Conservation (phyloP, 1,140 invertebrate species). For the Camponotus pennsylvanicus region DNA sequence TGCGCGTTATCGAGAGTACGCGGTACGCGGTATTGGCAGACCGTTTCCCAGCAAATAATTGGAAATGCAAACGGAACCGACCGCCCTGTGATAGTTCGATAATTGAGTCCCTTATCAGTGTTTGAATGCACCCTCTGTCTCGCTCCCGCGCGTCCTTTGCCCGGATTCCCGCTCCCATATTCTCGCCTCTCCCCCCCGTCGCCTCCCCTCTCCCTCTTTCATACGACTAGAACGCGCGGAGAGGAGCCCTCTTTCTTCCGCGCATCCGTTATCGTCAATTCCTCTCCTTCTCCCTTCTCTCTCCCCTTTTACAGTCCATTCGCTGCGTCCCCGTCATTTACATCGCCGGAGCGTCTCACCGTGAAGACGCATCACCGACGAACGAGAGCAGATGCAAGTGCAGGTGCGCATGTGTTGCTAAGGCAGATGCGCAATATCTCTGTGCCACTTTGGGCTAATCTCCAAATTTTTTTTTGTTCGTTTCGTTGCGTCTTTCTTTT, state of each 20-base stretch:
- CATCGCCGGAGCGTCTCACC: neutral
- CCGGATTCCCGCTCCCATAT: constrained; percentile 1
- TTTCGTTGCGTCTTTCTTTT: neutral
- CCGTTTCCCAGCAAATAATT: constrained; percentile 86
- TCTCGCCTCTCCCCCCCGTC: neutral
- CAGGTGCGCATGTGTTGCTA: constrained; percentile 51
- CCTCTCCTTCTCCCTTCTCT: neutral
- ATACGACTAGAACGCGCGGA: neutral
- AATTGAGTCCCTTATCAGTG: constrained; percentile 86
- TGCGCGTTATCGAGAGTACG: constrained; percentile 80
- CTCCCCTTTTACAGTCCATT: neutral
- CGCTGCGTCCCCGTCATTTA: constrained; percentile 19
- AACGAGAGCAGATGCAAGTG: constrained; percentile 32
- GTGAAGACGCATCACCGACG: constrained; percentile 40
- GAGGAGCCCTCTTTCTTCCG: constrained; percentile 16
- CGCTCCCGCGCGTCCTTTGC: constrained; percentile 38
- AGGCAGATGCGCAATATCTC: constrained; percentile 38
- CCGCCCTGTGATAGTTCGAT: constrained; percentile 85
- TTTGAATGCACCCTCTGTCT: constrained; percentile 78
- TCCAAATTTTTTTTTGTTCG: constrained; percentile 9
- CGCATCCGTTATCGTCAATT: constrained; percentile 11
- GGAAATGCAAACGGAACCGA: constrained; percentile 86
- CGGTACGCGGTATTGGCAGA: constrained; percentile 85
- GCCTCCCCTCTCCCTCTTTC: neutral
- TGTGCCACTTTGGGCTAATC: neutral